A percentile compares a stretch with the other conserved stretches of the same genome.
Evolutionary conservation across 2,797 vertebrate genomes (phyloP).

Genomic region (Australoheros facetus): DNA sequence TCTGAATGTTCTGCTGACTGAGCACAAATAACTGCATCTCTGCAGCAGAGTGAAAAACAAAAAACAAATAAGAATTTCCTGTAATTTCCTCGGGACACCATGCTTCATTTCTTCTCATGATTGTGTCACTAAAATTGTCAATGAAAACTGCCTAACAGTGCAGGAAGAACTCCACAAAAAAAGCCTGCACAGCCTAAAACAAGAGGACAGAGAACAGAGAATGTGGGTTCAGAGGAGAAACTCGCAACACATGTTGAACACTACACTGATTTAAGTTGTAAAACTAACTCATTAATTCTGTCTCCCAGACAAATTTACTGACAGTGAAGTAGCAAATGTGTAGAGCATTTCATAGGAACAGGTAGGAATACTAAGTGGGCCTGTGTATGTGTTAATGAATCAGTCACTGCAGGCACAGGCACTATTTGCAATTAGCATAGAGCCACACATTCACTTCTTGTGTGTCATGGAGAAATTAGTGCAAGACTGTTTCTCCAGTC

Average conservation of each 20-base stretch:
- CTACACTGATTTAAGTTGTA: not conserved
- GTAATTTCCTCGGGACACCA: conserved; percentile 64
- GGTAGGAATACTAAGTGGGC: not conserved
- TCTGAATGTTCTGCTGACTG: conserved; percentile 44
- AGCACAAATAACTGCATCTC: conserved; percentile 40
- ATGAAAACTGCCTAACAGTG: conserved; percentile 50
- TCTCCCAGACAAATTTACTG: not conserved
- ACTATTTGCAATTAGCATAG: too few relatives aligned
- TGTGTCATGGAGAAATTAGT: not conserved
- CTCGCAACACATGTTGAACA: conserved; percentile 3
- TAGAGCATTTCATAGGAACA: fast-evolving
- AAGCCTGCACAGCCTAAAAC: conserved; percentile 9
- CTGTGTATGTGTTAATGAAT: too few relatives aligned
- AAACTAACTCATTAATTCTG: not conserved
- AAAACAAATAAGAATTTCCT: conserved; percentile 65
- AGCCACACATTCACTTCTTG: too few relatives aligned
- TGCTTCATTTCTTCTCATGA: conserved; percentile 73
- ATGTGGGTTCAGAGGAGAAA: conserved; percentile 32
- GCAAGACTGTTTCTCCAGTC: not conserved
- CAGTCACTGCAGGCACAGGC: too few relatives aligned
- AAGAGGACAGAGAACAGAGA: conserved; percentile 24
- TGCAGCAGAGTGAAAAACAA: conserved; percentile 27
- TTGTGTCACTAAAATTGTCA: conserved; percentile 68
- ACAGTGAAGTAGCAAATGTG: not conserved
- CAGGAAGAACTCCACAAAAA: conserved; percentile 12